Evolutionary conservation across 2,113 vertebrate genomes (phyloP), one percentile per base, ranked within the genome.

Genomic region (Mesoclemmys tuberculata): DNA sequence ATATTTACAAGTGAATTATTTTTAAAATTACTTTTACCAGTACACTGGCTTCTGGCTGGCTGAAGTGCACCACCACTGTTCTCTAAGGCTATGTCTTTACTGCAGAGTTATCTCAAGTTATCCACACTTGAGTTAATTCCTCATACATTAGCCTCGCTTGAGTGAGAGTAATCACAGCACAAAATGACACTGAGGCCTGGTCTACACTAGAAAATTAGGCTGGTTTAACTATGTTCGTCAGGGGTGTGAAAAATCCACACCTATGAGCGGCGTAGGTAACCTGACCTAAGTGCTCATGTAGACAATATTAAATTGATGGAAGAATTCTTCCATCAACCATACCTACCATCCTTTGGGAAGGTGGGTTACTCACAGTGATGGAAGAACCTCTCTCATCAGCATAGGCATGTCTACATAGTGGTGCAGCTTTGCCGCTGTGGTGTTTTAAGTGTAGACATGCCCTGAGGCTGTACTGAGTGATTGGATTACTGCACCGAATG

Each of bases 101-200:
- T 8, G 21, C 71, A 11, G 31, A 64, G 77, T 56, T 19, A 80
- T 35, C 35, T 56, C 9, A 1, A 1, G 35, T 51, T 81, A n/a
- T 31, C 38, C 56, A 29, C 41, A 89, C 2, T 35, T 21, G 29
- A 29, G 10, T 55, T 35, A 14, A 52, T 51, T 12, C 35, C 52
- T 27, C 35, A 18, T 64, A 6, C 18, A 14, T 64, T 38, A 55
- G 6, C 44, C 24, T 48, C 48, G 38, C n/a, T n/a, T 68, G 35
- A 48, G 27, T 68, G 29, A 51, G 27, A 49, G 7, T 1, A 1
- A 8, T 26, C 0, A 0, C 26, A 7, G 26, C 16, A n/a, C 35
- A 9, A 41, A 48, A 49, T 26, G 52, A 18, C 7, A 38, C 29
- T 35, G 61, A 64, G 29, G 13, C 3, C 29, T 61, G 29, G 58